Percentiles rank a stretch among this genome's conserved stretches.
Conservation (phyloP, 2,113 vertebrate species). For the Notechis scutatus region DNA sequence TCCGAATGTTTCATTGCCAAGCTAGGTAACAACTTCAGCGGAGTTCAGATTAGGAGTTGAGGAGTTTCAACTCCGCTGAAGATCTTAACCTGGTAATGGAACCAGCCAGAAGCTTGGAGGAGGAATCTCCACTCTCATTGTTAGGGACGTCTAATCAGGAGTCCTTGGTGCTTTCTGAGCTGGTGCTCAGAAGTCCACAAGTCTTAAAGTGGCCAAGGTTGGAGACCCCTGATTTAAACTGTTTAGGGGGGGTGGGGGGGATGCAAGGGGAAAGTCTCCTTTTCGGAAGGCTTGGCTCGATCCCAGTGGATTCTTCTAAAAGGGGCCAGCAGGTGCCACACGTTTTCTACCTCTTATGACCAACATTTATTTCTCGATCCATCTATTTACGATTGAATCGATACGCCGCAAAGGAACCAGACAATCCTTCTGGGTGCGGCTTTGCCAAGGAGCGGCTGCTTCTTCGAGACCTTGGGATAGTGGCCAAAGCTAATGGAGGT, state of each 20-base stretch:
- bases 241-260: background rate
- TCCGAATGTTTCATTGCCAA: background rate
- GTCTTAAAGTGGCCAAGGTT: too few species aligned
- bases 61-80: background rate
- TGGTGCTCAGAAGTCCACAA: too few species aligned
- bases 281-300: background rate
- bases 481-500: conserved; percentile 45
- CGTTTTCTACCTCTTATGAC: background rate
- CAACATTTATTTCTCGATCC: accelerated
- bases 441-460: conserved; percentile 38
- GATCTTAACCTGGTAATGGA: too few species aligned
- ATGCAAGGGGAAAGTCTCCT: background rate
- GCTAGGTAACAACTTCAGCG: background rate
- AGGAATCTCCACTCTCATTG: background rate
- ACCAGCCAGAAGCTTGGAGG: background rate
- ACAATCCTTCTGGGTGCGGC: conserved; percentile 31
- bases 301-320: background rate
- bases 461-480: conserved; percentile 27
- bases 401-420: background rate
- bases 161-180: too few species aligned
- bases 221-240: too few species aligned
- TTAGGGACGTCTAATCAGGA: background rate
- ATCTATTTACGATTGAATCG: background rate
- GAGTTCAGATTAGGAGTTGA: background rate
- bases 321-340: background rate